Evolutionary conservation across 2,888 invertebrate genomes (phyloP), one percentile per base, ranked within the genome.

Genomic region (Diarsia rubi): DNA sequence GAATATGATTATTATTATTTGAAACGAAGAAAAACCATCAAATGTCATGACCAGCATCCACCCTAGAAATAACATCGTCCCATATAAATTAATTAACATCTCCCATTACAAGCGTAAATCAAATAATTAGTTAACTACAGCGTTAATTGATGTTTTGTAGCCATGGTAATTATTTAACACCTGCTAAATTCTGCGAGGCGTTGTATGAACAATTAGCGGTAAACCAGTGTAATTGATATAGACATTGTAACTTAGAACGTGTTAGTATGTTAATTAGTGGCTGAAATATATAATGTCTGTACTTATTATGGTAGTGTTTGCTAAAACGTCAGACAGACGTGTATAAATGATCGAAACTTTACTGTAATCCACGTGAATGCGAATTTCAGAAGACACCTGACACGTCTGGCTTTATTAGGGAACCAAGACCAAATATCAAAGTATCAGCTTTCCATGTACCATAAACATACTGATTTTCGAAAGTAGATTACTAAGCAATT

Each of bases 91-190:
- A 45, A 75, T 78, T n/a, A 78, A 60, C 75, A 60, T 52, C 19
- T 78, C 59, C n/a, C 37, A 54, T 21, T 69, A 64, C 59, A 64
- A 31, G 11, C 49, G 54, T 78, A 68, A 81, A 78, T 81, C 68
- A 81, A 63, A 67, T 78, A 75, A 78, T 75, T 78, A 81, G 75
- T 64, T 64, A 80, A 37, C 12, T 31, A 64, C 52, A 21, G 42
- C 59, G 67, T 45, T 81, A 78, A 81, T 64, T 81, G 81, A 73
- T 81, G 80, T 60, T 57, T 62, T 45, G 66, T 47, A 42, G 67
- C 64, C 27, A 45, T 45, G 24, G 37, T 81, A 60, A 80, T 78
- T 74, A 78, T 68, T 74, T 78, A 78, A 80, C 78, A 80, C 67
- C 81, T 78, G 81, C 37, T 81, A 75, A 59, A 81, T 59, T 45